Conservation (phyloP, 2,113 vertebrate species). For the Cranoglanis bouderius region DNA sequence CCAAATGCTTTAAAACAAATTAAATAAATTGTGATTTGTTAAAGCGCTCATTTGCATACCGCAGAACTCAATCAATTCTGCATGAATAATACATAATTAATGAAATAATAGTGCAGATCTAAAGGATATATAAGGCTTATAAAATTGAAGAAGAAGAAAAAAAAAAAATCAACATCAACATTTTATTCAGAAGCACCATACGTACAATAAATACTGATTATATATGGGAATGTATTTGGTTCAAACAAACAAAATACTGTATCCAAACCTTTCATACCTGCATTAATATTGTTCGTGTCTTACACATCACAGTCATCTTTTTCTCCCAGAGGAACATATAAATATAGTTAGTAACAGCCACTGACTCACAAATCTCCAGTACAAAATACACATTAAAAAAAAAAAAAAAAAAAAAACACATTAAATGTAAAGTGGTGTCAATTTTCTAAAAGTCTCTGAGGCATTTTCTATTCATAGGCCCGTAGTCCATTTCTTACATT, state of each 20-base stretch:
- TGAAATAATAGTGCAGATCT: no score
- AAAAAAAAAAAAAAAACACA: background rate
- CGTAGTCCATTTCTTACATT: background rate
- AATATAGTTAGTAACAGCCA: slow-evolving; percentile 29
- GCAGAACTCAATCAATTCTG: background rate
- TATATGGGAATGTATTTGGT: slow-evolving; percentile 4
- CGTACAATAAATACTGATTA: slow-evolving; percentile 36
- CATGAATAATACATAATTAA: background rate
- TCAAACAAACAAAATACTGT: background rate
- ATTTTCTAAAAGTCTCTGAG: background rate
- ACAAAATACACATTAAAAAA: slow-evolving; percentile 3
- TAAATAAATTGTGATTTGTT: background rate
- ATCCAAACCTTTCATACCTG: background rate
- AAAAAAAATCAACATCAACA: slow-evolving; percentile 42
- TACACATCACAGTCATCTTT: slow-evolving; percentile 40
- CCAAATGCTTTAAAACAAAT: background rate
- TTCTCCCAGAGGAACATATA: slow-evolving; percentile 33
- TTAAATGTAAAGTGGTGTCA: background rate
- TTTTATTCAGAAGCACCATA: slow-evolving; percentile 30
- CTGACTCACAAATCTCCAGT: background rate
- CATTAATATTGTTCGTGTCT: background rate
- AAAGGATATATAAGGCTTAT: background rate
- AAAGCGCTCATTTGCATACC: background rate
- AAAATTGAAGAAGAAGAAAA: background rate
- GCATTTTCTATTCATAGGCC: background rate